Conservation (phyloP, 2,113 vertebrate genomes). For the Anoplopoma fimbria region DNA sequence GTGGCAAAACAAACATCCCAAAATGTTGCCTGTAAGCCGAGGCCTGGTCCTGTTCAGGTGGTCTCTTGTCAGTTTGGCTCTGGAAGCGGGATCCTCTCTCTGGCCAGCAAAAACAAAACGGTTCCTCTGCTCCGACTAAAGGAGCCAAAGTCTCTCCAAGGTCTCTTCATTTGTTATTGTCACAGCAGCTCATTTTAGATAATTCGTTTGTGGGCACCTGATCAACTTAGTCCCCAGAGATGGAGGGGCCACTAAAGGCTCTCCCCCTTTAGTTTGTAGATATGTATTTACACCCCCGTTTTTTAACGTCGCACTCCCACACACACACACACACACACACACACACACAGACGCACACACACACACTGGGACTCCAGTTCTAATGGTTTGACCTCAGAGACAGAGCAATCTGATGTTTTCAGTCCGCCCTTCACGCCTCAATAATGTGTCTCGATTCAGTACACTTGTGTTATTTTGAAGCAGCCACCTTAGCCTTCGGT, state of each 20-base stretch:
- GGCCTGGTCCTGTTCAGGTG: not conserved
- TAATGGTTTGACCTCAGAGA: constrained; percentile 60
- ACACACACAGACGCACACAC: constrained; percentile 1
- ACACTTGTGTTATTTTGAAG: constrained; percentile 20
- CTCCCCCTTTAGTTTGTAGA: not conserved
- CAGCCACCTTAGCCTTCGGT: not conserved
- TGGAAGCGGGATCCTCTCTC: not conserved
- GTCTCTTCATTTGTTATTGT: constrained; percentile 52
- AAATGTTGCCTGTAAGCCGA: not conserved
- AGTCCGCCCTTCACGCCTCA: constrained; percentile 37
- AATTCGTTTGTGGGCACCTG: constrained; percentile 33
- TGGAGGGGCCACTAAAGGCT: not conserved
- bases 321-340: no score
- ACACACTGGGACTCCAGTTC: not conserved
- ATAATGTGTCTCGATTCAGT: constrained; percentile 26
- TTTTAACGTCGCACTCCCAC: no score
- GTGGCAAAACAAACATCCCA: not conserved
- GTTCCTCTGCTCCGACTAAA: not conserved
- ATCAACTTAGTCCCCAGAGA: constrained; percentile 43
- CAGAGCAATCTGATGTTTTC: constrained; percentile 54
- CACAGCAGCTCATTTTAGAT: constrained; percentile 57
- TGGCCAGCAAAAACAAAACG: no score
- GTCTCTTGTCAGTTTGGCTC: constrained; percentile 5
- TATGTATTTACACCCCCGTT: no score
- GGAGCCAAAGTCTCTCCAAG: constrained; percentile 42